Evolutionary conservation across 2,797 vertebrate genomes (phyloP).

Genomic region (Holocentrus rufus): DNA sequence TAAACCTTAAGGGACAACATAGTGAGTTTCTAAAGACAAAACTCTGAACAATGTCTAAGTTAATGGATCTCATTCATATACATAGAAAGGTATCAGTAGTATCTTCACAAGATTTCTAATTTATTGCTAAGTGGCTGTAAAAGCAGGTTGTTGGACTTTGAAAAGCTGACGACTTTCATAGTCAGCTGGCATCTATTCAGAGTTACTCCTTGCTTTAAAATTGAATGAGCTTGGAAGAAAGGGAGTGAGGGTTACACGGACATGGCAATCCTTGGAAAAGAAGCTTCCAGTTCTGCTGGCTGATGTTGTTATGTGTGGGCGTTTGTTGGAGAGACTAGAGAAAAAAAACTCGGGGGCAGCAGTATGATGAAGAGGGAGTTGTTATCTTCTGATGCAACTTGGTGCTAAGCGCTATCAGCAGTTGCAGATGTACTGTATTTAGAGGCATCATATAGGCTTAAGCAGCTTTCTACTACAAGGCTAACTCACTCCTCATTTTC

Average conservation of each 20-base stretch:
- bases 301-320: conserved; percentile 31
- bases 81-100: no score
- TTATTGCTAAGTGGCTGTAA: background rate
- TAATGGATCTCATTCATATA: no score
- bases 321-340: conserved; percentile 12
- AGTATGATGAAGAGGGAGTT: conserved; percentile 43
- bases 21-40: no score
- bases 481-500: background rate
- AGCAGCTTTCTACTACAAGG: background rate
- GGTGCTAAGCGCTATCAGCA: conserved; percentile 61
- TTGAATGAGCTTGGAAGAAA: background rate
- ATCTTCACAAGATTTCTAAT: background rate
- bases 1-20: no score
- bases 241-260: conserved; percentile 10
- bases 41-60: no score
- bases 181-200: background rate
- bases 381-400: conserved; percentile 69
- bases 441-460: background rate
- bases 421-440: conserved; percentile 45
- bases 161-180: background rate
- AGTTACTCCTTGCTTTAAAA: conserved; percentile 10
- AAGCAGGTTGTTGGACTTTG: conserved; percentile 14
- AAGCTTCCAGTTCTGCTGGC: conserved; percentile 9
- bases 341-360: conserved; percentile 8
- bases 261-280: background rate